These are phyloP conservation scores for Muraenolepis orangiensis DNA, from an alignment of 2,797 vertebrate species.

Conservation along the genomic window DNA sequence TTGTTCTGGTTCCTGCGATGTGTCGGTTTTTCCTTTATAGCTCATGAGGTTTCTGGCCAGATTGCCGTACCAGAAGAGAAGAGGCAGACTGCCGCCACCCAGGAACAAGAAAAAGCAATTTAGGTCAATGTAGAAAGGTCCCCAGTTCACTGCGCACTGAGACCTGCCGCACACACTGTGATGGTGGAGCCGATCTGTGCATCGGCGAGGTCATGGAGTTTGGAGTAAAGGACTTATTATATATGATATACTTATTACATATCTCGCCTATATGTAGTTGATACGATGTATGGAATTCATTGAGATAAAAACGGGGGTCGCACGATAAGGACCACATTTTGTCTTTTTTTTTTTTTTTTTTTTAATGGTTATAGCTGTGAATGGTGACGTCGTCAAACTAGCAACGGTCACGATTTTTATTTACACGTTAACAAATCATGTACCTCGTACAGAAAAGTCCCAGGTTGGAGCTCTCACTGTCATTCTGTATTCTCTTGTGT, in stretches of 20 bases:
- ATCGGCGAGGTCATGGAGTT: background rate
- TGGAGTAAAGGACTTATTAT: no score
- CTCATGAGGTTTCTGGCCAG: constrained; percentile 37
- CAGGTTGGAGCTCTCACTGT: background rate
- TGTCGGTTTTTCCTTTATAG: constrained; percentile 33
- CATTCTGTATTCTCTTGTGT: background rate
- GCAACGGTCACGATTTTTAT: background rate
- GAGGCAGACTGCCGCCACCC: constrained; percentile 22
- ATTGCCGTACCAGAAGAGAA: constrained; percentile 31
- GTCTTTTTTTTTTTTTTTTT: background rate
- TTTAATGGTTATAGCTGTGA: background rate
- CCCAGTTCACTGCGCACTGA: background rate
- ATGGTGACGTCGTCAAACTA: background rate
- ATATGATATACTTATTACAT: no score
- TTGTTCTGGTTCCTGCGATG: constrained; percentile 21
- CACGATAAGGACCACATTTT: background rate
- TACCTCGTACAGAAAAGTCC: background rate
- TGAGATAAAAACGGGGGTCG: background rate
- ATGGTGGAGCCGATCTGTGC: constrained; percentile 4
- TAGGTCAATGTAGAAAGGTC: constrained; percentile 45
- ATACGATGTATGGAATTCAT: background rate
- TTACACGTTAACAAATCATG: background rate
- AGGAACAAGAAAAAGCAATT: constrained; percentile 68
- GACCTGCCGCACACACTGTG: constrained; percentile 24
- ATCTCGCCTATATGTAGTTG: background rate